A percentile compares a stretch with the other conserved stretches of the same genome.
Evolutionary conservation across 2,113 vertebrate species (phyloP).

Genomic region (Nycticebus coucang): DNA sequence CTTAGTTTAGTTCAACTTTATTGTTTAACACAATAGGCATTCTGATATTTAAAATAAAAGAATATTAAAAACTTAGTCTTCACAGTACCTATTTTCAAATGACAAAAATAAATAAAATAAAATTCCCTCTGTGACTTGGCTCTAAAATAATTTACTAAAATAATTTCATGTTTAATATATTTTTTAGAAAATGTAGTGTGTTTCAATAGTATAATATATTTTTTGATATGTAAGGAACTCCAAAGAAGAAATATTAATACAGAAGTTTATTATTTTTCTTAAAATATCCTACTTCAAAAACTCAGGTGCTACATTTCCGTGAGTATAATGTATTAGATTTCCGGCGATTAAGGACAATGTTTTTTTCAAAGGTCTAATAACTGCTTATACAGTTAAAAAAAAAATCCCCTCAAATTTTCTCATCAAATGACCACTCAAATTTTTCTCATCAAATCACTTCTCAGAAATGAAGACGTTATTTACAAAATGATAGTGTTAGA

Average conservation of each 20-base stretch:
- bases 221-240: slow-evolving; percentile 20
- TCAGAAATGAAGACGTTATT: slow-evolving; percentile 37
- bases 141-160: slow-evolving; percentile 27
- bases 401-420: slow-evolving; percentile 10
- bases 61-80: not conserved
- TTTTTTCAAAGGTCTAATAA: slow-evolving; percentile 38
- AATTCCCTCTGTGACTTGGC: not conserved
- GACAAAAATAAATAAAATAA: not conserved
- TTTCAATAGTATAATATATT: slow-evolving; percentile 25
- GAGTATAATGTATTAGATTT: slow-evolving; percentile 1
- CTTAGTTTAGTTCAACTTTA: slow-evolving; percentile 30
- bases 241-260: not conserved
- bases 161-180: slow-evolving; percentile 9
- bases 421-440: not conserved
- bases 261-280: slow-evolving; percentile 3
- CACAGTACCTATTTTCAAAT: too few species aligned
- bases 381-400: not conserved
- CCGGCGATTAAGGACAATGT: slow-evolving; percentile 17
- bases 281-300: slow-evolving; percentile 32
- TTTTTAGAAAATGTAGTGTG: slow-evolving; percentile 14
- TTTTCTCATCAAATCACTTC: slow-evolving; percentile 34
- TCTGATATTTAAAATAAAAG: slow-evolving; percentile 14
- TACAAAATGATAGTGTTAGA: not conserved
- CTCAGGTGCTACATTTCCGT: slow-evolving; percentile 11
- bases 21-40: slow-evolving; percentile 5